Conservation (phyloP, 30 jellyfish, hydroid and myxozoan species). For the Turritopsis dohrnii region DNA sequence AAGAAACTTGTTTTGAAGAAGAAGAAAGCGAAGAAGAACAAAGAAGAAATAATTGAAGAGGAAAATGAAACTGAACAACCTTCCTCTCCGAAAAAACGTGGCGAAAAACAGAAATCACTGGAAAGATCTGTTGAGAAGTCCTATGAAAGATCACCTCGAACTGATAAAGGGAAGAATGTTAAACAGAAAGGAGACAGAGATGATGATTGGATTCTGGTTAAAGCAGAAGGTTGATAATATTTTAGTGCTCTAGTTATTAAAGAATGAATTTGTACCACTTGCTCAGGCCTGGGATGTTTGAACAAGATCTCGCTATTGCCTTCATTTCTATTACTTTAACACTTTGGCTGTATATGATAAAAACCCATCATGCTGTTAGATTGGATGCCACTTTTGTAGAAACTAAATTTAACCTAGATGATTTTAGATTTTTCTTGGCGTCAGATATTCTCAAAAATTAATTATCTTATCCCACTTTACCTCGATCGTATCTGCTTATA, state of each 20-base stretch:
- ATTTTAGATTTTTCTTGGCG: no score
- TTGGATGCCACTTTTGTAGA: no score
- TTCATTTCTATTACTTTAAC: no score
- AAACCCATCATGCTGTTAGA: no score
- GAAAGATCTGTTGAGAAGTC: not conserved
- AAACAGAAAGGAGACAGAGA: not conserved
- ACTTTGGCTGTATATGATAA: no score
- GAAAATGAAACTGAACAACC: not conserved
- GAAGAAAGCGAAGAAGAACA: slow-evolving; percentile 8
- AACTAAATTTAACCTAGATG: no score
- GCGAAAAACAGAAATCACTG: not conserved
- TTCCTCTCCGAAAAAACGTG: not conserved
- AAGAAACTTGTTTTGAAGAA: slow-evolving; percentile 37
- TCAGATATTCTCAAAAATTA: no score
- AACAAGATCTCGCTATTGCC: no score
- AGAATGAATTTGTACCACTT: no score
- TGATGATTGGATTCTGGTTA: slow-evolving; percentile 5
- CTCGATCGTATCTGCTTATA: no score
- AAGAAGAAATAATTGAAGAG: not conserved
- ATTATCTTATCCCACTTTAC: no score
- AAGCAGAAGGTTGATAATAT: not conserved
- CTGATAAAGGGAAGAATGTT: not conserved
- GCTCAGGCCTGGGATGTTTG: no score
- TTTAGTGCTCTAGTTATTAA: not conserved
- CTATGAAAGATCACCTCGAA: not conserved